phyloP scores from a whole-genome alignment of 1,140 invertebrate genomes.

The Whitmania pigra region DNA sequence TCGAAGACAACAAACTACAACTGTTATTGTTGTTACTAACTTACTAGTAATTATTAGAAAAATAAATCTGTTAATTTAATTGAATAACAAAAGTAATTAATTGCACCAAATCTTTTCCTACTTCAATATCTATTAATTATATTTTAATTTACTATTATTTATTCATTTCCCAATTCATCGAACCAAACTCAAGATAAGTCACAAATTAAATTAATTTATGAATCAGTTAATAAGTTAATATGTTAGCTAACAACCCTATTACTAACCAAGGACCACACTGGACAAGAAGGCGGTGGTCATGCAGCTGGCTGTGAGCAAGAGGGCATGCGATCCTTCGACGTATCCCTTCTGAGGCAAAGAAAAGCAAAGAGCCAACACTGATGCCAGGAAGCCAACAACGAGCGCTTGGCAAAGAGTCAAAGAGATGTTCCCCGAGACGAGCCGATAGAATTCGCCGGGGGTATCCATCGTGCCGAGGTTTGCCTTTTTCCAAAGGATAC shows the following conservation, averaged over 20 bases:
- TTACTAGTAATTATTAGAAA: constrained; percentile 2
- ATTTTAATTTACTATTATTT: no score
- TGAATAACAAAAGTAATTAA: no score
- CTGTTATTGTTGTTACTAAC: no score
- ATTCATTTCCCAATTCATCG: no score
- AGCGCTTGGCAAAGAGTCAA: constrained; percentile 59
- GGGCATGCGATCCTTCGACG: constrained; percentile 66
- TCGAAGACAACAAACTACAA: not conserved
- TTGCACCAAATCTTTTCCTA: not conserved
- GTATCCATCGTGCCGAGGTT: no score
- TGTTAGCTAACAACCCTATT: no score
- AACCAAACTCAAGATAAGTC: not conserved
- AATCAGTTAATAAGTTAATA: no score
- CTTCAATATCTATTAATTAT: no score
- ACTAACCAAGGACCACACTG: constrained; percentile 58
- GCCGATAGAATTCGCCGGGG: no score
- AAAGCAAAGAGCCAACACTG: constrained; percentile 68
- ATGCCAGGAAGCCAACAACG: constrained; percentile 78
- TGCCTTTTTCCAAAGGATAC: no score
- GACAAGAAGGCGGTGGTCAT: constrained; percentile 78
- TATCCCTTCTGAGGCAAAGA: constrained; percentile 65
- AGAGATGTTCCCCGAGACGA: not conserved
- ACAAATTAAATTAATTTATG: no score
- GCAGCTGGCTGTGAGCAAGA: constrained; percentile 72
- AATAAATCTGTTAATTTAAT: not conserved